Evolutionary conservation across 2,113 vertebrate genomes (phyloP).

Genomic region (Zeus faber): DNA sequence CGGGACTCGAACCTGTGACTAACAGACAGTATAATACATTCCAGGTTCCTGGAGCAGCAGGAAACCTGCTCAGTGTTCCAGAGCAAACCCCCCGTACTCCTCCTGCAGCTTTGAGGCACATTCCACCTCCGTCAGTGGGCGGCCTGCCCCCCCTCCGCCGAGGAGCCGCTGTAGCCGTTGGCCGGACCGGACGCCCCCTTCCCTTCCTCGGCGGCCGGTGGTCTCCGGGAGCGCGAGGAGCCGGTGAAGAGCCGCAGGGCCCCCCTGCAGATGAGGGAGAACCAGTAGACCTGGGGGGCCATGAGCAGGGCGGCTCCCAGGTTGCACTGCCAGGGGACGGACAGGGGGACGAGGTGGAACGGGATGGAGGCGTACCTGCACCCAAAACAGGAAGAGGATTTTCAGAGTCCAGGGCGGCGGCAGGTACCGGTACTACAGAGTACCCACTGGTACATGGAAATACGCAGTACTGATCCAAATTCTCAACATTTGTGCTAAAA

Average conservation of each 20-base stretch:
- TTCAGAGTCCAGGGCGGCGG: no score
- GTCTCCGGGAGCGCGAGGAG: conserved; percentile 58
- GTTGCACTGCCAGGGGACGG: conserved; percentile 82
- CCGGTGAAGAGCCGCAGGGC: conserved; percentile 75
- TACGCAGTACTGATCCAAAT: no score
- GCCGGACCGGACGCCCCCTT: conserved; percentile 50
- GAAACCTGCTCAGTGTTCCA: conserved; percentile 41
- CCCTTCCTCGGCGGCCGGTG: conserved; percentile 44
- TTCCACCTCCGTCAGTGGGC: conserved; percentile 47
- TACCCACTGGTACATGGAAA: no score
- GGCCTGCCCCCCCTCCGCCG: conserved; percentile 59
- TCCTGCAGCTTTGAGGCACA: neutral
- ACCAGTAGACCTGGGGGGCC: conserved; percentile 91
- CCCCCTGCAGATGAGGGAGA: conserved; percentile 87
- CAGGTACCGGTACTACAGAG: no score
- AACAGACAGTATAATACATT: conserved; percentile 80
- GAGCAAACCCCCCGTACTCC: conserved; percentile 2
- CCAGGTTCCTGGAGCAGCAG: conserved; percentile 42
- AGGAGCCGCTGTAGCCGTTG: conserved; percentile 71
- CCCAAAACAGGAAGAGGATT: neutral
- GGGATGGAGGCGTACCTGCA: conserved; percentile 80
- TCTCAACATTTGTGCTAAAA: no score
- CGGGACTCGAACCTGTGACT: conserved; percentile 46
- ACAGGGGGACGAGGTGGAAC: conserved; percentile 79
- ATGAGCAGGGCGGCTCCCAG: conserved; percentile 83